Conservation (phyloP, 2,888 invertebrate species). For the Ommatoiulus sabulosus region DNA sequence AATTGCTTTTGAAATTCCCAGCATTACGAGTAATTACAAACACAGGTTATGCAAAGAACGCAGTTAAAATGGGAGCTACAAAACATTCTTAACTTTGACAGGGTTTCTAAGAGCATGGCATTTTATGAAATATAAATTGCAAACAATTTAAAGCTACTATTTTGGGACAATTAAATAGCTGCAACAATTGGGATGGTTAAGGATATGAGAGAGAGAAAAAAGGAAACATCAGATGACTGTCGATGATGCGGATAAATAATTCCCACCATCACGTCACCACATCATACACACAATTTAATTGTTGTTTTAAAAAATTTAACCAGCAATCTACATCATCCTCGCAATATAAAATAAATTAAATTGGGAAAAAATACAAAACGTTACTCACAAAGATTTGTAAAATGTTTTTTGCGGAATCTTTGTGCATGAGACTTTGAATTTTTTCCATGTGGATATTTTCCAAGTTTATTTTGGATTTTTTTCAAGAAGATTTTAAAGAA, state of each 20-base stretch:
- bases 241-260: not conserved
- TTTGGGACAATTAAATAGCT: not conserved
- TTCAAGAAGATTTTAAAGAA: too few species aligned
- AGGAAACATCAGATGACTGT: not conserved
- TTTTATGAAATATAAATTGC: not conserved
- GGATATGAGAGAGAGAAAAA: not conserved
- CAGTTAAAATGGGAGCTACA: not conserved
- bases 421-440: too few species aligned
- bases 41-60: not conserved
- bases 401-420: too few species aligned
- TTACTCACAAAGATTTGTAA: too few species aligned
- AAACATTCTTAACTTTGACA: not conserved
- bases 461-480: too few species aligned
- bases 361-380: too few species aligned
- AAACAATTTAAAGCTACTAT: not conserved
- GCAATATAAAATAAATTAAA: too few species aligned
- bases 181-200: constrained; percentile 10
- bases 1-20: too few species aligned
- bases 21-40: not conserved
- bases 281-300: constrained; percentile 9
- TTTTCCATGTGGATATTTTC: too few species aligned
- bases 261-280: constrained; percentile 32
- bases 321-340: too few species aligned
- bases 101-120: not conserved
- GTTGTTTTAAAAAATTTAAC: too few species aligned